phyloP scores from a whole-genome alignment of 2,888 invertebrate species.

The Chouioia cunea region DNA sequence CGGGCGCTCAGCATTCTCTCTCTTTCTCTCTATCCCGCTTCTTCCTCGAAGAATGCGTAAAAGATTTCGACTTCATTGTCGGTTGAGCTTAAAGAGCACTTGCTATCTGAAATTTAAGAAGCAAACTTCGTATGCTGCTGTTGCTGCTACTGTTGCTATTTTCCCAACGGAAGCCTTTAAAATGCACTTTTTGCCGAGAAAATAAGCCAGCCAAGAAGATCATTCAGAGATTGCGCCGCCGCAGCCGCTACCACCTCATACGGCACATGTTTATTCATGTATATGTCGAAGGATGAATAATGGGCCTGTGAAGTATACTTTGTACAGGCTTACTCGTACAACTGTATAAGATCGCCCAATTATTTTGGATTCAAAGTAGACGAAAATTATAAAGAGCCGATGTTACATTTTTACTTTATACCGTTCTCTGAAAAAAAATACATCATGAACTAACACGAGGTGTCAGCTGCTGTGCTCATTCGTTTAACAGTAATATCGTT shows the following conservation, averaged over 20 bases:
- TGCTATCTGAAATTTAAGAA: slow-evolving; percentile 36
- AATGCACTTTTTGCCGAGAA: slow-evolving; percentile 40
- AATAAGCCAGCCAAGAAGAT: slow-evolving; percentile 41
- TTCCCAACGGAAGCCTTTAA: slow-evolving; percentile 39
- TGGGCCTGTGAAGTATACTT: slow-evolving; percentile 21
- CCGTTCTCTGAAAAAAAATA: no score
- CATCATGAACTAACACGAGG: no score
- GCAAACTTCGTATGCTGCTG: neutral
- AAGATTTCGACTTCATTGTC: slow-evolving; percentile 32
- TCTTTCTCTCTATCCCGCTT: neutral
- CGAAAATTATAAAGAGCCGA: slow-evolving; percentile 21
- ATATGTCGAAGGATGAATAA: slow-evolving; percentile 48
- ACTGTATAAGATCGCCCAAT: slow-evolving; percentile 1
- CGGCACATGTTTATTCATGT: slow-evolving; percentile 48
- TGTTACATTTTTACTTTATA: neutral
- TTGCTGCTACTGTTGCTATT: neutral
- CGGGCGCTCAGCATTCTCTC: no score
- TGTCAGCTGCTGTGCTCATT: no score
- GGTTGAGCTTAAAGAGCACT: slow-evolving; percentile 37
- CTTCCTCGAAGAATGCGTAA: slow-evolving; percentile 17
- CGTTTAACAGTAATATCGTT: no score
- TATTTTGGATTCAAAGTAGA: slow-evolving; percentile 16
- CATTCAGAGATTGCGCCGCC: slow-evolving; percentile 37
- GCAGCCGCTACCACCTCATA: neutral
- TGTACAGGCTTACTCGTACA: neutral